Conservation (phyloP, 2,113 vertebrate species). For the Theristicus caerulescens region DNA sequence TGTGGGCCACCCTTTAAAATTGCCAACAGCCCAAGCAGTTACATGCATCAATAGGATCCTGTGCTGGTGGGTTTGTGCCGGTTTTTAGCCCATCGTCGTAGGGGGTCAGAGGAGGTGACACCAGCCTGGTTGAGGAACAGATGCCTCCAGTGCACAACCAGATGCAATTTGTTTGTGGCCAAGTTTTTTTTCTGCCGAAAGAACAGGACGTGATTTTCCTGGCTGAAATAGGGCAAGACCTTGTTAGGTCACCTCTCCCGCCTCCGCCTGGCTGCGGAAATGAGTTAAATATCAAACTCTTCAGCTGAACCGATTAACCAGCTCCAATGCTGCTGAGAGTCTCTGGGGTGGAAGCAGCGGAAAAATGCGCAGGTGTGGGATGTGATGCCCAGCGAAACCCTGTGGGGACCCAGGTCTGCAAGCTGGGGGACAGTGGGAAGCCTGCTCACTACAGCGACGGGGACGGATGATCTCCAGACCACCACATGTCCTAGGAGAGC, state of each 20-base stretch:
- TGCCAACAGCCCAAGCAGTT: not conserved
- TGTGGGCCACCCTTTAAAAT: not conserved
- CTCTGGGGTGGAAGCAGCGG: not conserved
- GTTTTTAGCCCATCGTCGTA: rapidly evolving
- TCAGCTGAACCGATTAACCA: not conserved
- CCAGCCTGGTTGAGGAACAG: not conserved
- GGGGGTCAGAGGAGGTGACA: not conserved
- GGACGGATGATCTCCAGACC: not conserved
- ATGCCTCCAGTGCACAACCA: not conserved
- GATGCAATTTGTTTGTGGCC: not conserved
- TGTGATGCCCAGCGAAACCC: not conserved
- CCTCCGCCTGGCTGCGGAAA: rapidly evolving
- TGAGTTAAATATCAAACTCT: constrained; percentile 2
- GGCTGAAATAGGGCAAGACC: not conserved
- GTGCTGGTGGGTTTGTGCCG: not conserved
- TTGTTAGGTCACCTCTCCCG: not conserved
- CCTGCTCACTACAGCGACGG: rapidly evolving
- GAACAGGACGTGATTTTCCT: constrained; percentile 16
- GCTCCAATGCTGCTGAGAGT: not conserved
- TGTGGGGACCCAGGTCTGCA: rapidly evolving
- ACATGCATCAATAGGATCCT: not conserved
- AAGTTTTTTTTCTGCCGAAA: not conserved
- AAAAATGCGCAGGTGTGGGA: not conserved
- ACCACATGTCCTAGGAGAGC: not conserved
- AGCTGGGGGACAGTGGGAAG: not conserved